Conservation (phyloP, 2,797 vertebrate species). For the Epinephelus awoara region DNA sequence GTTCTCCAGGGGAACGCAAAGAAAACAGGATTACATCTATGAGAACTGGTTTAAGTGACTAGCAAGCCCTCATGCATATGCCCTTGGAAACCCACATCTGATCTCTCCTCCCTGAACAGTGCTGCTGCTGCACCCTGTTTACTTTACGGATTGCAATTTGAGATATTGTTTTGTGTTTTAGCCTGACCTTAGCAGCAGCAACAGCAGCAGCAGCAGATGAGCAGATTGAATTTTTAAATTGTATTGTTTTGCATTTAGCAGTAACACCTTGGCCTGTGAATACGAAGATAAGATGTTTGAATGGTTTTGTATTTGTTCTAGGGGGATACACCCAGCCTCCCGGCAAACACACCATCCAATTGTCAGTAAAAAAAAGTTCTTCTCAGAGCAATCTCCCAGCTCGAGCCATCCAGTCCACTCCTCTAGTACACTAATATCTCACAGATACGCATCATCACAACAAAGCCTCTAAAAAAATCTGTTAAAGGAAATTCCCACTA, state of each 20-base stretch:
- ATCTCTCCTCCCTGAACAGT: slow-evolving; percentile 32
- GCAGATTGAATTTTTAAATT: slow-evolving; percentile 45
- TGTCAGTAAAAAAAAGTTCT: slow-evolving; percentile 30
- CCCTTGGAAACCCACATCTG: slow-evolving; percentile 47
- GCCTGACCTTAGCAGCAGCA: slow-evolving; percentile 29
- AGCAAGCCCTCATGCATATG: slow-evolving; percentile 37
- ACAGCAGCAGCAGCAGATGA: slow-evolving; percentile 7
- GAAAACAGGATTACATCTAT: slow-evolving; percentile 63
- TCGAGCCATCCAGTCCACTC: slow-evolving; percentile 50
- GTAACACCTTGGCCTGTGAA: slow-evolving; percentile 34
- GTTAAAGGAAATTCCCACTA: slow-evolving; percentile 62
- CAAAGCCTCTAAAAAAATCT: slow-evolving; percentile 49
- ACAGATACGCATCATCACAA: slow-evolving; percentile 74
- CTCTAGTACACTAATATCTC: slow-evolving; percentile 65
- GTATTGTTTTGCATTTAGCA: slow-evolving; percentile 60
- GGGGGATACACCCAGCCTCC: slow-evolving; percentile 2
- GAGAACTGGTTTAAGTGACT: slow-evolving; percentile 52
- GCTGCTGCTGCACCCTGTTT: slow-evolving; percentile 40
- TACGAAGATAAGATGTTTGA: slow-evolving; percentile 55
- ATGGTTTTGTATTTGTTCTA: slow-evolving; percentile 40
- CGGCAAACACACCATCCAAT: slow-evolving; percentile 39
- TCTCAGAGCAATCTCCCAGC: slow-evolving; percentile 40
- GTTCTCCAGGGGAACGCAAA: slow-evolving; percentile 14
- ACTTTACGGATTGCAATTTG: slow-evolving; percentile 61
- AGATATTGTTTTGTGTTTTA: slow-evolving; percentile 27